A percentile compares a stretch with the other conserved stretches of the same genome.
Conservation (phyloP, 2,888 invertebrate genomes). For the Erebia ligea region DNA sequence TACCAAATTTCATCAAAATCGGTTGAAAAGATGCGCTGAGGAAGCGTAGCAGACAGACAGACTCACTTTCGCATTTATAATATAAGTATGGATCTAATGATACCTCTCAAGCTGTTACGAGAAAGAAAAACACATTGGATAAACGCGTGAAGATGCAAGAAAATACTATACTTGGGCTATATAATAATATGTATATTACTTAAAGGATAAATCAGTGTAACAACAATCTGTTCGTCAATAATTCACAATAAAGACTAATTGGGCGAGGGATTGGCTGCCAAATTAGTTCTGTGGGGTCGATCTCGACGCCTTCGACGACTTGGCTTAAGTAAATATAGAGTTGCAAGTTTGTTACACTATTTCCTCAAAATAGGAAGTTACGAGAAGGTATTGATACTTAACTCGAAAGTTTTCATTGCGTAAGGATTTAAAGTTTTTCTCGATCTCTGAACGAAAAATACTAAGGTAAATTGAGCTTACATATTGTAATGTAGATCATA, state of each 20-base stretch:
- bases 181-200: not conserved
- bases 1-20: no score
- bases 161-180: not conserved
- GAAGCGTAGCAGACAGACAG: no score
- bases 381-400: not conserved
- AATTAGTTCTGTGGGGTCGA: conserved; percentile 36
- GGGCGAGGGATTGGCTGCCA: conserved; percentile 31
- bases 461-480: no score
- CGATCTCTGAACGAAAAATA: no score
- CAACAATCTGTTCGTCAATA: conserved; percentile 31
- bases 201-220: conserved; percentile 24
- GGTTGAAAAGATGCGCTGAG: no score
- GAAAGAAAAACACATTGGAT: not conserved
- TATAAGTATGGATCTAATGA: no score
- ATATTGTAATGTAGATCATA: no score
- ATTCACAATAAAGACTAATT: conserved; percentile 36
- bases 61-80: no score
- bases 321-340: not conserved
- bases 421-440: not conserved
- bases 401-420: not conserved
- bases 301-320: conserved; percentile 10
- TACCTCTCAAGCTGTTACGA: not conserved
- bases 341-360: not conserved
- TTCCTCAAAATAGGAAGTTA: not conserved
- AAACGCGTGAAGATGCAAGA: not conserved